These are phyloP conservation scores for Stramonita haemastoma DNA, from an alignment of 2,888 invertebrate species.

Conservation along the genomic window DNA sequence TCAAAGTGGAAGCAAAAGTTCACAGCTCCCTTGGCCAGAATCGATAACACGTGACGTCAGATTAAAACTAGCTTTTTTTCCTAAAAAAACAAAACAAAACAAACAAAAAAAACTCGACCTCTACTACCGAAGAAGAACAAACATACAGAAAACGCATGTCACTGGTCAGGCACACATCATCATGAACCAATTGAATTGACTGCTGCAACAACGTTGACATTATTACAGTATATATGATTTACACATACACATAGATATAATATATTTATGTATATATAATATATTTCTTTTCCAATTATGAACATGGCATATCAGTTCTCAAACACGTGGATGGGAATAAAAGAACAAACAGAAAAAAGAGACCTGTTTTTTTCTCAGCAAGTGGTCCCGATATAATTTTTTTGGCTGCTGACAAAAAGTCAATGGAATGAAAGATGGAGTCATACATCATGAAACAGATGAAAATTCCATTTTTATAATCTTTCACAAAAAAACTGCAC, in stretches of 20 bases:
- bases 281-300: neutral
- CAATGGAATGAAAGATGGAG: slow-evolving; percentile 6
- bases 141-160: neutral
- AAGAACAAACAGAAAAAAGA: neutral
- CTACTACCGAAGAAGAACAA: neutral
- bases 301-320: neutral
- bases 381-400: slow-evolving; percentile 18
- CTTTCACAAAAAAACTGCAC: neutral
- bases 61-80: neutral
- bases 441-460: neutral
- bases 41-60: neutral
- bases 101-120: neutral
- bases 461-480: neutral
- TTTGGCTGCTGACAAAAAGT: slow-evolving; percentile 8
- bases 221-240: slow-evolving; percentile 1
- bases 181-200: slow-evolving; percentile 11
- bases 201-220: slow-evolving; percentile 22
- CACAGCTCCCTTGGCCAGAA: neutral
- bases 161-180: slow-evolving; percentile 16
- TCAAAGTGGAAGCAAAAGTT: neutral
- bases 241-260: neutral
- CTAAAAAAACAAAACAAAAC: neutral
- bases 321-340: neutral
- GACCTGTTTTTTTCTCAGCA: slow-evolving; percentile 11
- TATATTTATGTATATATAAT: neutral